Conservation (phyloP, 2,113 vertebrate genomes). For the Laterallus jamaicensis region DNA sequence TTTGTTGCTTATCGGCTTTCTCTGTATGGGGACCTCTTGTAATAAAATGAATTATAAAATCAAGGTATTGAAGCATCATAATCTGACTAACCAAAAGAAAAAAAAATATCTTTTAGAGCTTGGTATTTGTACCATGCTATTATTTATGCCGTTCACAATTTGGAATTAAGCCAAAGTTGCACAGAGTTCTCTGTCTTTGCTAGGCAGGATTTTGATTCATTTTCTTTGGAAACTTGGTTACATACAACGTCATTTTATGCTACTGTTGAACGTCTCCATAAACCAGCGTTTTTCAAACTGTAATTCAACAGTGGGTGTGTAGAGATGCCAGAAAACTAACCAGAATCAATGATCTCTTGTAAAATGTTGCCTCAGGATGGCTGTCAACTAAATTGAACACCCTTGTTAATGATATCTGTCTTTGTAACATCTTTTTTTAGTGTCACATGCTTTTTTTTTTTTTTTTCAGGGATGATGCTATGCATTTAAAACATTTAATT, state of each 20-base stretch:
- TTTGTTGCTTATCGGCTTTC: neutral
- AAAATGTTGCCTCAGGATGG: slow-evolving; percentile 15
- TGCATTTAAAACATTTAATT: slow-evolving; percentile 59
- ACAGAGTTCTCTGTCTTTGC: neutral
- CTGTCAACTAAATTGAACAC: slow-evolving; percentile 12
- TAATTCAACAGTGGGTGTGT: neutral
- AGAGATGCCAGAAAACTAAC: neutral
- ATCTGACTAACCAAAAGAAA: neutral
- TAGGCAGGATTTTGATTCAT: slow-evolving; percentile 36
- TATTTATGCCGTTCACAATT: neutral
- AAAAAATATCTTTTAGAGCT: neutral
- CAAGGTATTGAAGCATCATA: neutral
- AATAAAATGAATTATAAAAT: neutral
- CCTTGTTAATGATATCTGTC: neutral
- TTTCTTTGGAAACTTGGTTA: slow-evolving; percentile 5
- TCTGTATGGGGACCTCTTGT: neutral
- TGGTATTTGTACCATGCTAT: neutral
- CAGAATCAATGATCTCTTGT: neutral
- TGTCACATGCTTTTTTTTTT: neutral
- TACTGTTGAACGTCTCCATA: neutral
- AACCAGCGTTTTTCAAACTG: slow-evolving; percentile 16
- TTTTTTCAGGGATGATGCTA: neutral
- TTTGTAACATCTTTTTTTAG: slow-evolving; percentile 24
- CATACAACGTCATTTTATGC: neutral
- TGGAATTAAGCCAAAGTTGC: neutral